A percentile compares a stretch with the other conserved stretches of the same genome.
Evolutionary conservation across 2,797 vertebrate species (phyloP).

Genomic region (Eutrigla gurnardus): DNA sequence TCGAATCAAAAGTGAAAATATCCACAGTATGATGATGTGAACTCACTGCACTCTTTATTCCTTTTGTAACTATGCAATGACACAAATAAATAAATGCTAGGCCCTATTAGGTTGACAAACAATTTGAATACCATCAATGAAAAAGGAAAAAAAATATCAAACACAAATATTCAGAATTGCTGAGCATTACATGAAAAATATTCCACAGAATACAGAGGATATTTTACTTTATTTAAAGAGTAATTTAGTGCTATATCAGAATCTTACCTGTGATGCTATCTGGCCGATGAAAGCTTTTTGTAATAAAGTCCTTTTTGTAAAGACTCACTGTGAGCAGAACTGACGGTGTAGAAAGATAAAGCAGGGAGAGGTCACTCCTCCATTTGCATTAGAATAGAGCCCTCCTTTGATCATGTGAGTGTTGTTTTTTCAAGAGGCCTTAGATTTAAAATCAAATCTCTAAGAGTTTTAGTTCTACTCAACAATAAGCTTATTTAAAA

Average conservation of each 20-base stretch:
- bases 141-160: neutral
- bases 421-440: neutral
- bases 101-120: neutral
- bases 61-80: neutral
- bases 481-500: too few relatives aligned
- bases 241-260: neutral
- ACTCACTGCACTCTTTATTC: neutral
- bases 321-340: neutral
- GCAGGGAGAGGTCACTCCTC: neutral
- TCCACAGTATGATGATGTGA: neutral
- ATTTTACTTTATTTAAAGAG: neutral
- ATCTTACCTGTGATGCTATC: slow-evolving; percentile 8
- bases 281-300: neutral
- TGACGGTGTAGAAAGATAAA: neutral
- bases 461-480: too few relatives aligned
- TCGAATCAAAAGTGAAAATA: neutral
- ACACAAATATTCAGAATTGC: neutral
- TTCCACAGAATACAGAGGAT: neutral
- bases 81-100: neutral
- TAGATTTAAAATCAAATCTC: neutral
- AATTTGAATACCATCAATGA: neutral
- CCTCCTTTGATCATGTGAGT: neutral
- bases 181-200: neutral
- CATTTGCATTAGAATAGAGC: neutral
- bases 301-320: neutral